Conservation (phyloP, 2,797 vertebrate species). For the Sebastes reedi region DNA sequence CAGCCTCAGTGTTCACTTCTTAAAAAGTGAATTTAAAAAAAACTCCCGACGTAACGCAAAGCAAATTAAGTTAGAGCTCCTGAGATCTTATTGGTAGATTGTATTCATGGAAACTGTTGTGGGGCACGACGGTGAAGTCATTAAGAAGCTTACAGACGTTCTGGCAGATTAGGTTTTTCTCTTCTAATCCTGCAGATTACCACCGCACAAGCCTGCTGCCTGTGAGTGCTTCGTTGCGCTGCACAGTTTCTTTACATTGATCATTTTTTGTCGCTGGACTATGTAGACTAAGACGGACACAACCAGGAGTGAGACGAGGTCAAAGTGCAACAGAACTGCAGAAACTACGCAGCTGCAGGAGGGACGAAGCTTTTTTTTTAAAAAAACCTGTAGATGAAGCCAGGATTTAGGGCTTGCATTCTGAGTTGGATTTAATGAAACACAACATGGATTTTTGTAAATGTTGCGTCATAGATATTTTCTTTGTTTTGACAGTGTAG, state of each 20-base stretch:
- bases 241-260: constrained; percentile 73
- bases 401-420: constrained; percentile 57
- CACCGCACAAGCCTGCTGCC: constrained; percentile 73
- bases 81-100: constrained; percentile 68
- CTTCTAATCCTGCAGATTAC: constrained; percentile 87
- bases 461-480: constrained; percentile 40
- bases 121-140: constrained; percentile 78
- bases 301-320: constrained; percentile 32
- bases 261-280: constrained; percentile 62
- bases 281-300: constrained; percentile 19
- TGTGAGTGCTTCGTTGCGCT: constrained; percentile 59
- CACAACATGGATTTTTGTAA: constrained; percentile 56
- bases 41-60: constrained; percentile 1
- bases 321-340: constrained; percentile 39
- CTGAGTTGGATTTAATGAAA: constrained; percentile 57
- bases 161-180: constrained; percentile 85
- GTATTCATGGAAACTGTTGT: constrained; percentile 75
- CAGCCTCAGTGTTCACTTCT: neutral
- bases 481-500: constrained; percentile 25
- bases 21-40: constrained; percentile 44
- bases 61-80: constrained; percentile 33
- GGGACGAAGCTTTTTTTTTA: neutral
- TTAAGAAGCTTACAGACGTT: constrained; percentile 86
- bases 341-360: neutral
- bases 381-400: constrained; percentile 10